Conservation (phyloP, 2,113 vertebrate genomes). For the Pan paniscus region DNA sequence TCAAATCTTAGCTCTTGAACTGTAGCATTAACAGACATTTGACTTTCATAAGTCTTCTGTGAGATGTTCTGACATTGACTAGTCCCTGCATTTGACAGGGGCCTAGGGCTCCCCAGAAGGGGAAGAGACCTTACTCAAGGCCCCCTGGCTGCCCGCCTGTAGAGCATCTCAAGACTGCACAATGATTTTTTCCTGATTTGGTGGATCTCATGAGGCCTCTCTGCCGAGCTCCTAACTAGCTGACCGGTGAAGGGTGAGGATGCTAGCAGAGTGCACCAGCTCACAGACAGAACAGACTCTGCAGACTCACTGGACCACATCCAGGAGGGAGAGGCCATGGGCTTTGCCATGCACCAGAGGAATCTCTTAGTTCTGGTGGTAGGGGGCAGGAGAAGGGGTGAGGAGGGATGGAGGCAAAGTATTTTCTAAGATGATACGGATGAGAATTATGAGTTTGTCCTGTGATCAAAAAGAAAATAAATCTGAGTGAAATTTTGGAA, state of each 20-base stretch:
- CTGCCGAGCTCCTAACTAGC: background rate
- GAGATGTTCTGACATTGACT: background rate
- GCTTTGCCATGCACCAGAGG: background rate
- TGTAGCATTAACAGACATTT: too few relatives aligned
- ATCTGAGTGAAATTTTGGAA: background rate
- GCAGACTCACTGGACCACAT: background rate
- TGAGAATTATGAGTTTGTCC: background rate
- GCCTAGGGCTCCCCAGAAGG: accelerated
- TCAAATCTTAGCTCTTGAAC: background rate
- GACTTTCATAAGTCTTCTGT: background rate
- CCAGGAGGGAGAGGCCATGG: background rate
- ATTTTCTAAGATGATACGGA: background rate
- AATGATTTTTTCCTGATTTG: background rate
- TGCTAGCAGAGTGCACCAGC: background rate
- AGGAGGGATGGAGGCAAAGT: background rate
- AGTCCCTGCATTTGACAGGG: background rate
- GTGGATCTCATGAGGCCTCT: background rate
- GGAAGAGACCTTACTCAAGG: too few relatives aligned
- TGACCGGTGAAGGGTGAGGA: background rate
- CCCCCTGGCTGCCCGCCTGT: background rate
- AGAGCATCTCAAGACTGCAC: background rate
- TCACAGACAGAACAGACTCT: accelerated
- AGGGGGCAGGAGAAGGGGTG: background rate
- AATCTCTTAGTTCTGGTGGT: background rate
- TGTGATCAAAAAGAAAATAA: background rate